These are phyloP conservation scores for Gymnosoma rotundatum DNA, from an alignment of 2,888 invertebrate genomes.

Conservation along the genomic window DNA sequence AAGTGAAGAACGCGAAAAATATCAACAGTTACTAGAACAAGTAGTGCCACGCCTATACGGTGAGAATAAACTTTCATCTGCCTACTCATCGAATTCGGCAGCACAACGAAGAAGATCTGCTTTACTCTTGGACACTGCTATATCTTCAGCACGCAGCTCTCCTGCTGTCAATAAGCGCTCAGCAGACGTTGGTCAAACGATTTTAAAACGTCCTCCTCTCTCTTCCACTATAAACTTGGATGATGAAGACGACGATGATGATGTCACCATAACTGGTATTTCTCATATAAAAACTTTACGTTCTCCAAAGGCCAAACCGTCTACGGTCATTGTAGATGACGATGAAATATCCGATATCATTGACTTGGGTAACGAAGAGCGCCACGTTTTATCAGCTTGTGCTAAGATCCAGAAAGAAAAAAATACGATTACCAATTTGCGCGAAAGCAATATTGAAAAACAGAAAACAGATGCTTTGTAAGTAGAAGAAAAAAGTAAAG, in stretches of 20 bases:
- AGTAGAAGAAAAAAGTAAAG: background rate
- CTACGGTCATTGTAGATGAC: constrained; percentile 72
- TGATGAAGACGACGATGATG: constrained; percentile 70
- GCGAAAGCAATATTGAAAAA: constrained; percentile 38
- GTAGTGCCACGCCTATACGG: constrained; percentile 72
- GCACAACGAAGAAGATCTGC: constrained; percentile 58
- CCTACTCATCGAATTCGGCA: constrained; percentile 41
- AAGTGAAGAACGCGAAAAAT: constrained; percentile 73
- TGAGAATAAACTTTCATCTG: constrained; percentile 50
- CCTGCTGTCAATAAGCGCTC: constrained; percentile 51
- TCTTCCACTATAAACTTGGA: constrained; percentile 72
- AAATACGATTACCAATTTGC: constrained; percentile 30
- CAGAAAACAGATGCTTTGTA: constrained; percentile 51
- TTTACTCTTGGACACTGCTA: constrained; percentile 40
- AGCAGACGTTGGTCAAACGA: constrained; percentile 41
- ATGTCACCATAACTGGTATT: constrained; percentile 62
- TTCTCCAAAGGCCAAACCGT: constrained; percentile 33
- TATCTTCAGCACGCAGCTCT: constrained; percentile 57
- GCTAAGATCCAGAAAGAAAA: constrained; percentile 71
- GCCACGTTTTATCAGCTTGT: constrained; percentile 73
- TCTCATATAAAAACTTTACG: constrained; percentile 41
- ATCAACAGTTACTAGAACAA: constrained; percentile 75
- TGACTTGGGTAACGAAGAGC: constrained; percentile 74
- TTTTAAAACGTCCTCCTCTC: constrained; percentile 67
- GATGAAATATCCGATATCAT: constrained; percentile 74